Evolutionary conservation across 1,140 invertebrate genomes (phyloP), one percentile per base, ranked within the genome.

Genomic region (Tribolium madens): DNA sequence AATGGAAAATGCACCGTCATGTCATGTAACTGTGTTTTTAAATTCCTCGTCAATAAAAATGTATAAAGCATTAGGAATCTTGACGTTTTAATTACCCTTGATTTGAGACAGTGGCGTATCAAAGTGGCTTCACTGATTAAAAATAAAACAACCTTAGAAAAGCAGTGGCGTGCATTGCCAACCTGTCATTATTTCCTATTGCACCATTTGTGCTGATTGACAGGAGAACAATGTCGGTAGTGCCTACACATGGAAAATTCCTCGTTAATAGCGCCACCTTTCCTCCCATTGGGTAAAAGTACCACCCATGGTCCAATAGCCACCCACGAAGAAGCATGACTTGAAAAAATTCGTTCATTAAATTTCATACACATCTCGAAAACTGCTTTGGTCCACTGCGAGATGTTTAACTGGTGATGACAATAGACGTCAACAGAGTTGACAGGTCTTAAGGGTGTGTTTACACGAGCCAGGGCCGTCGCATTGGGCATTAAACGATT

Each of bases 401-500:
- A 77, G 64, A 77, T 78, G 76, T 78, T 79, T 74, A 73, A 72
- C 70, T 78, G 77, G 36, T 47, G 78, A 60, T 74, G 64, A 81
- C 81, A 81, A 81, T 81, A 75, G 81, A 79, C 79, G 81, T 81
- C 81, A 81, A 21, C 81, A 72, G 36, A 31, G 81, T 71, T 80
- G 80, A 81, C 80, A 81, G 80, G 78, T 78, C 77, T 81, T 81
- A 78, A 80, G 80, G 75, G 76, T 79, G 76, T 81, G 81, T 81
- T 81, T 80, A 80, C 79, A 79, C 76, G 79, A 77, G 76, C 79
- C 77, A n/a, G 53, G 75, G 68, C 74, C 73, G 52, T 57, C 18
- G 52, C 52, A 57, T 57, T 75, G 76, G 70, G 64, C 76, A 79
- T 78, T 80, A 81, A 81, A 81, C 73, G 79, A 50, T 76, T 13